phyloP scores from a whole-genome alignment of 2,888 invertebrate genomes.

The Dorcus parallelipipedus region DNA sequence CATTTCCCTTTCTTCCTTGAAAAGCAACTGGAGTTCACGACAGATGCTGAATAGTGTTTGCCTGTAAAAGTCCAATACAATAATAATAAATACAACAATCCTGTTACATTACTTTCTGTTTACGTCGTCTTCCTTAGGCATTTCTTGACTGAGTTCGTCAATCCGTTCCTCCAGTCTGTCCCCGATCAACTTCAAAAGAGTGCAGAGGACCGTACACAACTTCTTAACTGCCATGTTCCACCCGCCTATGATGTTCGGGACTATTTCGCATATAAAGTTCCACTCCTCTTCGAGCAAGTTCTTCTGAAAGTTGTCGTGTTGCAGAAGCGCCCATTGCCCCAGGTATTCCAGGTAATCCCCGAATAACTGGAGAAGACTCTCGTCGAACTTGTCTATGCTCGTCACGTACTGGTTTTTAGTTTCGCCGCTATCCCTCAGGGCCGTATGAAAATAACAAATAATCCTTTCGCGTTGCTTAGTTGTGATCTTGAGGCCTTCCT shows the following conservation, averaged over 20 bases:
- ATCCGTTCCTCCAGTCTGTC: constrained; percentile 49
- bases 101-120: constrained; percentile 32
- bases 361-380: constrained; percentile 61
- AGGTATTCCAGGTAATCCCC: constrained; percentile 85
- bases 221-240: constrained; percentile 70
- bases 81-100: neutral
- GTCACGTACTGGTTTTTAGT: constrained; percentile 54
- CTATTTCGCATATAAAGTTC: constrained; percentile 77
- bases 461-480: constrained; percentile 78
- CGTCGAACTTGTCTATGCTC: constrained; percentile 70
- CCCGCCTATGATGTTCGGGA: constrained; percentile 73
- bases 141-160: constrained; percentile 41
- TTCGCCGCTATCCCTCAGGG: constrained; percentile 52
- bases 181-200: constrained; percentile 50
- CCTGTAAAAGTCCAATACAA: constrained; percentile 41
- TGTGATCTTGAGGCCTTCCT: constrained; percentile 84
- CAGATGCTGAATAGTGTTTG: constrained; percentile 62
- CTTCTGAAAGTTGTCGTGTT: constrained; percentile 65
- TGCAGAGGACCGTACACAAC: constrained; percentile 62
- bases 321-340: constrained; percentile 74
- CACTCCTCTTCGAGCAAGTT: constrained; percentile 83
- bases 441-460: constrained; percentile 61
- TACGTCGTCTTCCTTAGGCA: constrained; percentile 39
- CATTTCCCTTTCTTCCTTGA: constrained; percentile 75
- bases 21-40: constrained; percentile 75